Conservation (phyloP, 2,797 vertebrate species). For the Notolepis coatsorum region DNA sequence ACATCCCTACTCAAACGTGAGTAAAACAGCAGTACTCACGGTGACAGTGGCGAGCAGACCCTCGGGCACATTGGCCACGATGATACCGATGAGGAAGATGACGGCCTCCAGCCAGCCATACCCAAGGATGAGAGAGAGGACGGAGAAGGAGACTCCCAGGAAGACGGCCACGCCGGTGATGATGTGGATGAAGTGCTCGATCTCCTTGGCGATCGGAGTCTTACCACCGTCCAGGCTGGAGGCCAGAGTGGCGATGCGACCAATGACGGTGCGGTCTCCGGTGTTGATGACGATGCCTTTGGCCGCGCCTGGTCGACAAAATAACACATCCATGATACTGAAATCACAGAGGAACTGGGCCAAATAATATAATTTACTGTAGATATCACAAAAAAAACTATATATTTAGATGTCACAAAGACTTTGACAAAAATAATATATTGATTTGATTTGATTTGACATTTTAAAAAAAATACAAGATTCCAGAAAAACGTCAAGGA, state of each 20-base stretch:
- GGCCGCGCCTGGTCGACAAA: slow-evolving; percentile 89
- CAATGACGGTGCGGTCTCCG: slow-evolving; percentile 96
- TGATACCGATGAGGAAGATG: slow-evolving; percentile 98
- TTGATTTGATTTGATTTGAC: no score
- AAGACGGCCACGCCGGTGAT: slow-evolving; percentile 98
- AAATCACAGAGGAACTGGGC: no score
- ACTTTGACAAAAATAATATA: neutral
- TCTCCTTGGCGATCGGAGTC: slow-evolving; percentile 93
- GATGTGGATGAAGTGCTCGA: slow-evolving; percentile 96
- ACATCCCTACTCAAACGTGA: neutral
- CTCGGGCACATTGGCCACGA: slow-evolving; percentile 96
- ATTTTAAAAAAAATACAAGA: no score
- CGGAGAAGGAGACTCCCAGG: slow-evolving; percentile 91
- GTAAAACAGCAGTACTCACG: slow-evolving; percentile 82
- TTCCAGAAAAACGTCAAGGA: no score
- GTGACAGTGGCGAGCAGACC: slow-evolving; percentile 96
- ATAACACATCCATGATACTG: no score
- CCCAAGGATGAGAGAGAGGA: slow-evolving; percentile 94
- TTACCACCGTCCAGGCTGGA: slow-evolving; percentile 93
- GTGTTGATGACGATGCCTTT: slow-evolving; percentile 94
- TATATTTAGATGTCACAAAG: neutral
- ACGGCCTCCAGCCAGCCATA: slow-evolving; percentile 97
- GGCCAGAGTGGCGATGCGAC: slow-evolving; percentile 93
- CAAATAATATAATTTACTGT: no score
- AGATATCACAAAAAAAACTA: no score